These are phyloP conservation scores for Parapsyche elsis DNA, from an alignment of 1,140 invertebrate genomes.

Conservation along the genomic window DNA sequence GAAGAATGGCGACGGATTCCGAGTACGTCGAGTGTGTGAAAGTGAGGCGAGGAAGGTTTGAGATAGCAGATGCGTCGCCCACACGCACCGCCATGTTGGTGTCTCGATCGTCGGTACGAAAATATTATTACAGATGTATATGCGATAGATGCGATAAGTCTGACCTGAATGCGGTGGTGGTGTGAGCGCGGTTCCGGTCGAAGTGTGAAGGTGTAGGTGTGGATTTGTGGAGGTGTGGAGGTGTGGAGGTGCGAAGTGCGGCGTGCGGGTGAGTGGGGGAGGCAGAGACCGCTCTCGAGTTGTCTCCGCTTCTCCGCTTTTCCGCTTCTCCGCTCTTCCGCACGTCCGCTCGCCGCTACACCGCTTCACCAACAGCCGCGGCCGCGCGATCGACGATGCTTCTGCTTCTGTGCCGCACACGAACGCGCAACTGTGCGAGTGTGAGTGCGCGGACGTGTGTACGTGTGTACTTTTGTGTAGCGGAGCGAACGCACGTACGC, in stretches of 20 bases:
- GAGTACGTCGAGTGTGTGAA: neutral
- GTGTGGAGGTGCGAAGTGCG: neutral
- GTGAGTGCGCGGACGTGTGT: too few species aligned
- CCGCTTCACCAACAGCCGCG: slow-evolving; percentile 39
- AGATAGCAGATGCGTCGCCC: neutral
- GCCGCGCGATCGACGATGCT: slow-evolving; percentile 48
- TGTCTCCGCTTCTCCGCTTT: slow-evolving; percentile 56
- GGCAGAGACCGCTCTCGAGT: slow-evolving; percentile 61
- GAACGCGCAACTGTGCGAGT: too few species aligned
- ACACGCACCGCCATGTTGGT: slow-evolving; percentile 24
- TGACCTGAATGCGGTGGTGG: neutral
- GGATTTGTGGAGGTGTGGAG: neutral
- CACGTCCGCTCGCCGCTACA: slow-evolving; percentile 53
- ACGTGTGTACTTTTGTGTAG: too few species aligned
- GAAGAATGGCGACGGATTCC: neutral
- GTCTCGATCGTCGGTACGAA: neutral
- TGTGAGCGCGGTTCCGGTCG: neutral
- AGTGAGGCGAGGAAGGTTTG: neutral
- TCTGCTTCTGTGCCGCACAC: neutral
- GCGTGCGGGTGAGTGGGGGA: slow-evolving; percentile 55
- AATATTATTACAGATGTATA: too few species aligned
- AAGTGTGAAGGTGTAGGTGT: neutral
- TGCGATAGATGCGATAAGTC: neutral
- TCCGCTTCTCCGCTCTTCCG: slow-evolving; percentile 50
- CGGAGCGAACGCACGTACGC: too few species aligned